Percentiles rank a stretch among this genome's conserved stretches.
Evolutionary conservation across 1,140 invertebrate species (phyloP).

Genomic region (Mizuhopecten yessoensis): DNA sequence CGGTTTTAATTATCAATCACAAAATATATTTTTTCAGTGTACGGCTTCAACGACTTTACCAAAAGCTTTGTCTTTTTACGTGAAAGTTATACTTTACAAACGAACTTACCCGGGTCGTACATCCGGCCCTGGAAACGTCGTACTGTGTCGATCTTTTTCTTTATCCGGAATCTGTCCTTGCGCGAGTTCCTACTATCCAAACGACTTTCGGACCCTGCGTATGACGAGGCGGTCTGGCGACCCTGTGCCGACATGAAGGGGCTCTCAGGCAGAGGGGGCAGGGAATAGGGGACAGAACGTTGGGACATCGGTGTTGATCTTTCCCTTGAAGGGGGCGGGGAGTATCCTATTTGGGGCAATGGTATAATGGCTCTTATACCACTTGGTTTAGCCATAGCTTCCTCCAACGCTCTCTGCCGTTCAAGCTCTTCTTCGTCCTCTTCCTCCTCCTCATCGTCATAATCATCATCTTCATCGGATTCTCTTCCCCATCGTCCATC

Average conservation of each 20-base stretch:
- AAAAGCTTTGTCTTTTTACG: no score
- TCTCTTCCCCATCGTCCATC: conserved; percentile 33
- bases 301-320: conserved; percentile 39
- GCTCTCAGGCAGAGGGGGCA: conserved; percentile 50
- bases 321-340: conserved; percentile 50
- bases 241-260: conserved; percentile 40
- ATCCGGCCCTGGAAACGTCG: no score
- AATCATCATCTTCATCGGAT: conserved; percentile 45
- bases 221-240: no score
- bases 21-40: no score
- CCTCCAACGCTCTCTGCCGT: neutral
- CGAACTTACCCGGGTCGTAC: no score
- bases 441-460: conserved; percentile 48
- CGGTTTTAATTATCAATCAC: no score
- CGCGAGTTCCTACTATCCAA: no score
- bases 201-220: no score
- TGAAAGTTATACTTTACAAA: no score
- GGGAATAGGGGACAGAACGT: conserved; percentile 7
- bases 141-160: no score
- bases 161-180: no score
- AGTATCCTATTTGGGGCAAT: conserved; percentile 52
- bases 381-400: neutral
- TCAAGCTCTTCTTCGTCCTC: conserved; percentile 45
- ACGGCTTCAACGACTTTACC: no score
- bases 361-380: conserved; percentile 47